These are phyloP conservation scores for Neolamprologus longior DNA, from an alignment of 2,113 vertebrate genomes.

Conservation along the genomic window DNA sequence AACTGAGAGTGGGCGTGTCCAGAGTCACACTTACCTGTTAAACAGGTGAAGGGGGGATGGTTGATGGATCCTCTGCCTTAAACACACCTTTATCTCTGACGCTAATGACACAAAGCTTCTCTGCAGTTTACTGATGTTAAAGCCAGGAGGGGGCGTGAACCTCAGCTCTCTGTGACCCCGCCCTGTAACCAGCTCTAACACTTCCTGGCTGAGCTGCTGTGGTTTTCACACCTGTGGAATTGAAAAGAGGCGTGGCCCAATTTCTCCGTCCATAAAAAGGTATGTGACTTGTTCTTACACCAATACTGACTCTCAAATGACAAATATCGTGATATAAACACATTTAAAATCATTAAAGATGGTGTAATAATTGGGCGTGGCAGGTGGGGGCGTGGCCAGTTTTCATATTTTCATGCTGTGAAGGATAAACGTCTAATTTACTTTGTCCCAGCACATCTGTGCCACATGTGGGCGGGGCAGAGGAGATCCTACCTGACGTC, in stretches of 20 bases:
- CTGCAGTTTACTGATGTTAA: not conserved
- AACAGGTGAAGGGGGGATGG: fast-evolving
- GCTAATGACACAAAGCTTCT: not conserved
- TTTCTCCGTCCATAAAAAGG: not conserved
- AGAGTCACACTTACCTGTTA: not conserved
- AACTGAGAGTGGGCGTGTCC: not conserved
- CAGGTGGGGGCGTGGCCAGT: not conserved
- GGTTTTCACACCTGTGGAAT: not conserved
- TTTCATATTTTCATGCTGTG: not conserved
- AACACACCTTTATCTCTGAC: not conserved
- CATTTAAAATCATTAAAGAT: not conserved
- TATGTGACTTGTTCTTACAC: fast-evolving
- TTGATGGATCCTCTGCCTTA: not conserved
- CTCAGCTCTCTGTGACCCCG: not conserved
- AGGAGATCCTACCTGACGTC: not conserved
- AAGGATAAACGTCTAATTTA: not conserved
- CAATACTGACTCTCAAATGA: not conserved
- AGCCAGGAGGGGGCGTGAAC: not conserved
- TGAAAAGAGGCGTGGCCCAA: not conserved
- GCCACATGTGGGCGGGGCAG: not conserved
- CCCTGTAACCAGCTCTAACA: not conserved
- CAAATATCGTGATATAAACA: not conserved
- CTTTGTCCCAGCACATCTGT: not conserved
- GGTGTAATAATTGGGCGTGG: not conserved
- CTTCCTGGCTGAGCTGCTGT: not conserved